phyloP scores from a whole-genome alignment of 1,140 invertebrate species.

The Bombyx mori region DNA sequence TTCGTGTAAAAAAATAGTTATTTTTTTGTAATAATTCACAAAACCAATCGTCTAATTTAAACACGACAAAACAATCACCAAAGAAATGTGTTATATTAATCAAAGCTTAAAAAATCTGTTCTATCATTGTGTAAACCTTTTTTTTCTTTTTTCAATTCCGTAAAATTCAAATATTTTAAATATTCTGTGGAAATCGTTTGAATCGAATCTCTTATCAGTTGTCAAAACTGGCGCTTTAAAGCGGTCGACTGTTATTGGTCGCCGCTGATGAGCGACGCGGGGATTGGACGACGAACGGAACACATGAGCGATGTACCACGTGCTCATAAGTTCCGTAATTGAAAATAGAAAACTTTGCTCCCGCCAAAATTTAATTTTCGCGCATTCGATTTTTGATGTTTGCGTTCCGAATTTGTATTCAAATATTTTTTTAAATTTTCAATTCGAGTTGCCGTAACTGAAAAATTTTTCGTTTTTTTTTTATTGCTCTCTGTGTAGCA shows the following conservation, averaged over 20 bases:
- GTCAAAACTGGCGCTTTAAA: slow-evolving; percentile 47
- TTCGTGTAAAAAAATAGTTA: too few relatives aligned
- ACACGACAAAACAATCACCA: too few relatives aligned
- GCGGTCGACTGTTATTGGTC: slow-evolving; percentile 49
- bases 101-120: too few relatives aligned
- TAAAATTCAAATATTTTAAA: not conserved
- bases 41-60: too few relatives aligned
- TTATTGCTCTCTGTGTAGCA: not conserved
- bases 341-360: slow-evolving; percentile 42
- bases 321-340: slow-evolving; percentile 60
- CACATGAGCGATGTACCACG: slow-evolving; percentile 59
- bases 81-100: too few relatives aligned
- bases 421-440: not conserved
- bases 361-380: slow-evolving; percentile 8
- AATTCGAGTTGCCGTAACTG: not conserved
- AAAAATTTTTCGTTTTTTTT: not conserved
- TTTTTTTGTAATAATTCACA: too few relatives aligned
- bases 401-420: not conserved
- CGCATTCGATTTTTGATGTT: not conserved
- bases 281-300: slow-evolving; percentile 43
- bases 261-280: slow-evolving; percentile 60
- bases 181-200: too few relatives aligned
- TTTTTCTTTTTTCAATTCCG: not conserved
- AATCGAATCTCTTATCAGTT: slow-evolving; percentile 48
- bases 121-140: not conserved